Percentiles rank a stretch among this genome's conserved stretches.
phyloP scores from a whole-genome alignment of 2,113 vertebrate species.

The Ceuthmochares aereus region DNA sequence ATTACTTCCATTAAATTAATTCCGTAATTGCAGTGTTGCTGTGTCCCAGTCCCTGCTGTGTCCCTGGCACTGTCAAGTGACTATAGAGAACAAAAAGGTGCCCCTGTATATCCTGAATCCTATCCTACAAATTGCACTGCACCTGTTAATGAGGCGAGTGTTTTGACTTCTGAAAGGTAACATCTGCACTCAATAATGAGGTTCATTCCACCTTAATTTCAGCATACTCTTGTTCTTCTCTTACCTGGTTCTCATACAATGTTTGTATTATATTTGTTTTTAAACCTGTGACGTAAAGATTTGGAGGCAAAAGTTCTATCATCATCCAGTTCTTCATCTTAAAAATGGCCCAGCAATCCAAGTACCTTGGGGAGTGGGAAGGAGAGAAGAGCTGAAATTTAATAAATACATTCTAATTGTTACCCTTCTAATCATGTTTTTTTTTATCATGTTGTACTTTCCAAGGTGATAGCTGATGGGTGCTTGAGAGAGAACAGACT shows the following conservation, averaged over 20 bases:
- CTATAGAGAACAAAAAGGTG: background rate
- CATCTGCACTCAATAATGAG: background rate
- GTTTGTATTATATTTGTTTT: background rate
- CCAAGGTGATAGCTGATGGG: background rate
- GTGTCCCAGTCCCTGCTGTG: background rate
- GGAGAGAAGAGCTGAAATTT: background rate
- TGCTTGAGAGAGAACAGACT: background rate
- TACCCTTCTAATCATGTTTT: background rate
- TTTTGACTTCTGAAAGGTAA: background rate
- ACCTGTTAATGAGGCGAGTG: background rate
- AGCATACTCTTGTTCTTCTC: fast-evolving
- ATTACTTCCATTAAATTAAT: slow-evolving; percentile 24
- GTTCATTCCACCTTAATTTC: background rate
- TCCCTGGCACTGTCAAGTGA: background rate
- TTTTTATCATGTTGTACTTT: background rate
- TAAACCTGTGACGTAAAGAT: background rate
- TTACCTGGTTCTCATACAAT: background rate
- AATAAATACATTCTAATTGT: background rate
- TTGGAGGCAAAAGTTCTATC: background rate
- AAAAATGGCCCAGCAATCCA: background rate
- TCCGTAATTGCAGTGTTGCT: background rate
- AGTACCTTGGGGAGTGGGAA: too few relatives aligned
- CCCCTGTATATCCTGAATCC: background rate
- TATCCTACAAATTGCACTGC: background rate
- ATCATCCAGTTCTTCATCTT: background rate